Percentiles rank a stretch among this genome's conserved stretches.
These are phyloP conservation scores for Lipotes vexillifer DNA, from an alignment of 2,113 vertebrate genomes.

Conservation along the genomic window DNA sequence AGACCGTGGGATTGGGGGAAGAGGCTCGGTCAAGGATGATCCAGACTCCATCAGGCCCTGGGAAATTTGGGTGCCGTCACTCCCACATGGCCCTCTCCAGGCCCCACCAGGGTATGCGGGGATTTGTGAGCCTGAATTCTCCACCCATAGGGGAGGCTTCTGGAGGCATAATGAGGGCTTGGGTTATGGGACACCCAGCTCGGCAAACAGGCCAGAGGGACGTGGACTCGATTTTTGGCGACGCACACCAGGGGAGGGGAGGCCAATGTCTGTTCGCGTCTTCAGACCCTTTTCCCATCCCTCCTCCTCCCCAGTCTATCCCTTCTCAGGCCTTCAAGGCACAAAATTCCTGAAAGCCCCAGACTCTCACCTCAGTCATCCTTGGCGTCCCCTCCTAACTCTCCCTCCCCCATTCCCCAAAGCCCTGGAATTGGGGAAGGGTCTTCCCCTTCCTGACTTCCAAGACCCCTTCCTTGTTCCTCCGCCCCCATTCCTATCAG, in stretches of 20 bases:
- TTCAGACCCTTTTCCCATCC: neutral
- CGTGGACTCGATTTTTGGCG: neutral
- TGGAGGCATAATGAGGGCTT: neutral
- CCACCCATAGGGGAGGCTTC: neutral
- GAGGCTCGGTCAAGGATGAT: neutral
- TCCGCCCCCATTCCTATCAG: neutral
- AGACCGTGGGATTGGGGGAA: neutral
- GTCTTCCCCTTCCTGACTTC: neutral
- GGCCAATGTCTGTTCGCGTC: neutral
- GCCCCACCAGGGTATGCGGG: neutral
- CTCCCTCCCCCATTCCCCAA: neutral
- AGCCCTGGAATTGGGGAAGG: neutral
- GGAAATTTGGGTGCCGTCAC: neutral
- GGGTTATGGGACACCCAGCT: neutral
- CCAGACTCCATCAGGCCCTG: neutral
- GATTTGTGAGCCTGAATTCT: neutral
- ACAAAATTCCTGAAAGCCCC: neutral
- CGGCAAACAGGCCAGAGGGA: neutral
- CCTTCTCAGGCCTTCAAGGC: neutral
- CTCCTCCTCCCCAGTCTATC: neutral
- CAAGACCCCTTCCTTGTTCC: neutral
- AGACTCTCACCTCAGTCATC: neutral
- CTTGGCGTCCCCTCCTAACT: neutral
- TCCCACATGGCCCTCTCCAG: neutral
- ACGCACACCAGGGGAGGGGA: neutral